These are phyloP conservation scores for Sterna hirundo DNA, from an alignment of 2,113 vertebrate species.

Conservation along the genomic window DNA sequence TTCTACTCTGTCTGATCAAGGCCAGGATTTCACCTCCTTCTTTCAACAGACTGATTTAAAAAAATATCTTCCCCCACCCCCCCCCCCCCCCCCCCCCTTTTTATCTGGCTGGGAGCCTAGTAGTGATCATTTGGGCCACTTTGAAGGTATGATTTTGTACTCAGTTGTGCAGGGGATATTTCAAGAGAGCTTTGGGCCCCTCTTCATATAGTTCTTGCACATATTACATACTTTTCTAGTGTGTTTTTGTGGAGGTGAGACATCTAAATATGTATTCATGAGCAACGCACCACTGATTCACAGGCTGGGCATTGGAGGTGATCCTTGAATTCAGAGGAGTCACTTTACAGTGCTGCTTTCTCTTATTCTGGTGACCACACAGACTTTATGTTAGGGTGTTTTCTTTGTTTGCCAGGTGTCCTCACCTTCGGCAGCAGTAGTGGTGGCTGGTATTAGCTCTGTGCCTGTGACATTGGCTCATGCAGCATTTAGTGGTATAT, in stretches of 20 bases:
- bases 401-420: background rate
- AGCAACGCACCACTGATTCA: background rate
- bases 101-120: background rate
- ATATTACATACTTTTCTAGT: background rate
- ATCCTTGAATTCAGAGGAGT: background rate
- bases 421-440: background rate
- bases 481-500: background rate
- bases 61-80: rapidly evolving
- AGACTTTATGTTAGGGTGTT: background rate
- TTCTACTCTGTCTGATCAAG: background rate
- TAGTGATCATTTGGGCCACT: background rate
- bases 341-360: background rate
- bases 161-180: background rate
- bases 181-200: background rate
- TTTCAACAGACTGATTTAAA: background rate
- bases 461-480: background rate
- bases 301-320: background rate
- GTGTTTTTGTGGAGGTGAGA: background rate
- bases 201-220: background rate
- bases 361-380: background rate
- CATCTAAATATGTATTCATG: background rate
- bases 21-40: background rate
- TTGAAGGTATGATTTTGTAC: background rate
- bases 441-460: background rate
- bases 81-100: too few species aligned